Evolutionary conservation across 2,888 invertebrate species (phyloP).

Genomic region (Crocallis elinguaria): DNA sequence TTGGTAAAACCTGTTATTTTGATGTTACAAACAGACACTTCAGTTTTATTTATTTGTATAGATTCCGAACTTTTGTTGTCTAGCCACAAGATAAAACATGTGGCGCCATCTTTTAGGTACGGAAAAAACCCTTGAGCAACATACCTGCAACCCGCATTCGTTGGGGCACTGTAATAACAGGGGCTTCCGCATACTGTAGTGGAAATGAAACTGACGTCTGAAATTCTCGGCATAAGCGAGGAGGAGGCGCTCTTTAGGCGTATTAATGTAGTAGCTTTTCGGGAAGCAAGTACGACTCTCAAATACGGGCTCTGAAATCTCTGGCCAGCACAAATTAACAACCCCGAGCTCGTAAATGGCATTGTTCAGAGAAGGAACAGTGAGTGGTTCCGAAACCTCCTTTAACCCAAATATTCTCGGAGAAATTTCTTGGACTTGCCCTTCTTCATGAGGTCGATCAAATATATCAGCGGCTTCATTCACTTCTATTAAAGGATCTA

Average conservation of each 20-base stretch:
- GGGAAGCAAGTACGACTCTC: slow-evolving; percentile 86
- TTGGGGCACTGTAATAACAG: slow-evolving; percentile 89
- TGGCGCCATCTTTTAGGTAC: slow-evolving; percentile 41
- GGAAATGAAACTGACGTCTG: slow-evolving; percentile 87
- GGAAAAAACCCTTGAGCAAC: not conserved
- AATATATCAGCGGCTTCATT: slow-evolving; percentile 66
- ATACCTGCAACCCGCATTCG: slow-evolving; percentile 91
- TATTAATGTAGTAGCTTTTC: slow-evolving; percentile 86
- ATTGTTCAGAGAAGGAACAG: slow-evolving; percentile 82
- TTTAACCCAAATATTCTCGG: slow-evolving; percentile 69
- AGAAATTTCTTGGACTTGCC: slow-evolving; percentile 62
- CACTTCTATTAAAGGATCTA: slow-evolving; percentile 73
- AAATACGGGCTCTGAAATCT: slow-evolving; percentile 81
- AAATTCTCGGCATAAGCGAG: slow-evolving; percentile 92
- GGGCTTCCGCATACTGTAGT: slow-evolving; percentile 85
- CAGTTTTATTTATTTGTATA: no score
- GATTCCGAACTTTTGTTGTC: no score
- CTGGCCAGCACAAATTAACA: slow-evolving; percentile 87
- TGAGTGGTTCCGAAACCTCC: slow-evolving; percentile 67
- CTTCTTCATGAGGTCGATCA: slow-evolving; percentile 62
- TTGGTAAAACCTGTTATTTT: no score
- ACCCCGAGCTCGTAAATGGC: slow-evolving; percentile 86
- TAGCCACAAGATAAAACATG: no score
- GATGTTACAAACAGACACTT: no score
- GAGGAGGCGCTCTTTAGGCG: slow-evolving; percentile 88